Conservation (phyloP, 2,797 vertebrate species). For the Chaetophractus vellerosus region DNA sequence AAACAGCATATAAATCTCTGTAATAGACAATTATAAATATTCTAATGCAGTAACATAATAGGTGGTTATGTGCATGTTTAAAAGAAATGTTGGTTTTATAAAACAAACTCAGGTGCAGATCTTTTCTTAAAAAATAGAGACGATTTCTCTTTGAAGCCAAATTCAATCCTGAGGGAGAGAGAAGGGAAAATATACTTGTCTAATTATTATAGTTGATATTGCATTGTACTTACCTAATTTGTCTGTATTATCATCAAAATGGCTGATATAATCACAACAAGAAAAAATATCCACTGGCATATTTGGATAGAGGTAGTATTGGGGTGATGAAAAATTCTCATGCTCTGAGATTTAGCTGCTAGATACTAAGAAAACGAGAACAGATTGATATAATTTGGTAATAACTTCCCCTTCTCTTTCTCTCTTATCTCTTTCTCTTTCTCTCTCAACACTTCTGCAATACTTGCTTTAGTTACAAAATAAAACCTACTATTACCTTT, state of each 20-base stretch:
- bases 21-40: constrained; percentile 15
- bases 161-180: background rate
- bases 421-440: background rate
- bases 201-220: background rate
- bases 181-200: background rate
- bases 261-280: background rate
- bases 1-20: background rate
- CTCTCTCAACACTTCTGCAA: background rate
- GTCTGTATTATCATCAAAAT: constrained; percentile 42
- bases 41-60: background rate
- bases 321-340: background rate
- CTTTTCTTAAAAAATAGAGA: constrained; percentile 5
- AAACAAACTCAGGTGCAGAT: background rate
- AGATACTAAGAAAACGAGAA: constrained; percentile 12
- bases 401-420: background rate
- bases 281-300: background rate
- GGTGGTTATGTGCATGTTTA: background rate
- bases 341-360: background rate
- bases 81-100: background rate
- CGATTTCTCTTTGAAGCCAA: background rate
- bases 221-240: background rate
- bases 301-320: background rate
- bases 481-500: constrained; percentile 44
- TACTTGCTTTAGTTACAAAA: constrained; percentile 14
- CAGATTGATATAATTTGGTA: background rate